Conservation (phyloP, 1,140 invertebrate genomes). For the Mya arenaria region DNA sequence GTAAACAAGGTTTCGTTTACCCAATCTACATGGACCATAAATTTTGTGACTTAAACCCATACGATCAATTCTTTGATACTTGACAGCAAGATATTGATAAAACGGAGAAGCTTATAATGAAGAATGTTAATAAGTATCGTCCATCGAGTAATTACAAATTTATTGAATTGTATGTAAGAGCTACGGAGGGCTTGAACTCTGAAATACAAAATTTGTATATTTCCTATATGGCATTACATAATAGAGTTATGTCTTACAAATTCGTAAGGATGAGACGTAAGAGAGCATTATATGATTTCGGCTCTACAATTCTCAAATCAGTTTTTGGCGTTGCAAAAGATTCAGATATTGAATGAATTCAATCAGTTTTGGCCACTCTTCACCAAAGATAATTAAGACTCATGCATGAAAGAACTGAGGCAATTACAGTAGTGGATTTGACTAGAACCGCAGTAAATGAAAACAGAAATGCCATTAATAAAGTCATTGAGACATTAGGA, state of each 20-base stretch:
- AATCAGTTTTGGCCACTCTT: background rate
- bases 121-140: background rate
- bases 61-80: background rate
- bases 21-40: background rate
- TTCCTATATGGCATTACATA: background rate
- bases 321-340: background rate
- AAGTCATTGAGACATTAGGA: background rate
- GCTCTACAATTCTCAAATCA: background rate
- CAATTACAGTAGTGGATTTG: background rate
- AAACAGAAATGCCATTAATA: background rate
- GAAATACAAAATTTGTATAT: background rate
- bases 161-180: background rate
- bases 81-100: background rate
- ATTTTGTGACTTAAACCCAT: background rate
- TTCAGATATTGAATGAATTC: background rate
- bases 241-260: background rate
- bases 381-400: background rate
- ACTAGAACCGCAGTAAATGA: background rate
- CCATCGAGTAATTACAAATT: background rate
- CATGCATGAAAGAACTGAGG: background rate
- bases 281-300: background rate
- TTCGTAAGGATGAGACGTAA: background rate
- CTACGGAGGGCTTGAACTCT: background rate
- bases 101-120: background rate
- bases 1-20: background rate